A percentile compares a stretch with the other conserved stretches of the same genome.
Evolutionary conservation across 2,113 vertebrate genomes (phyloP).

Genomic region (Neotoma lepida): DNA sequence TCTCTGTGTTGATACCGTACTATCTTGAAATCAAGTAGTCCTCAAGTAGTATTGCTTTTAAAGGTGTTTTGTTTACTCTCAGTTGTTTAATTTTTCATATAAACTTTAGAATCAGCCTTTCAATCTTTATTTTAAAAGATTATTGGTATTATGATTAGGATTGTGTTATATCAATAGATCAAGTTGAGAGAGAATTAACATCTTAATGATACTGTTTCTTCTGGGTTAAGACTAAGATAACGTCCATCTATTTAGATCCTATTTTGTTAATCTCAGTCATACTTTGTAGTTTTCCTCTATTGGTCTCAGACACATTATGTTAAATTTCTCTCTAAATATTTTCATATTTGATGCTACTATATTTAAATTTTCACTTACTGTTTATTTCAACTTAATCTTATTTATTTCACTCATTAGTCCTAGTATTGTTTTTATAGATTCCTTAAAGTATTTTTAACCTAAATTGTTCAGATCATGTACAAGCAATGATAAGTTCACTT

Average conservation of each 20-base stretch:
- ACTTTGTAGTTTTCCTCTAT: background rate
- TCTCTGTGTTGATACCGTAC: background rate
- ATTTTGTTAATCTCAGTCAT: background rate
- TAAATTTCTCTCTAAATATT: background rate
- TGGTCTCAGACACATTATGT: background rate
- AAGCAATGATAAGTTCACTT: background rate
- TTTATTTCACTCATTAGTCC: background rate
- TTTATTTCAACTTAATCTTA: background rate
- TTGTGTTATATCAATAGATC: background rate
- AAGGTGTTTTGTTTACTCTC: background rate
- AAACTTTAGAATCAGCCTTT: background rate
- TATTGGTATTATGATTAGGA: background rate
- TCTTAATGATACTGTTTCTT: background rate
- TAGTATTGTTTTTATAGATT: background rate
- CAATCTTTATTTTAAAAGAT: background rate
- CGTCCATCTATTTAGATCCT: background rate
- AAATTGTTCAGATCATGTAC: background rate
- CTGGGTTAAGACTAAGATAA: background rate
- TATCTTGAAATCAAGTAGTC: background rate
- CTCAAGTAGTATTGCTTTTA: background rate
- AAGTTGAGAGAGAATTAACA: background rate
- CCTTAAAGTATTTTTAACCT: slow-evolving; percentile 1
- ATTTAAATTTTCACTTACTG: background rate
- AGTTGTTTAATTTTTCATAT: background rate
- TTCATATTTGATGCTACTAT: background rate